A percentile compares a stretch with the other conserved stretches of the same genome.
Conservation (phyloP, 2,888 invertebrate species). For the Microctonus hyperodae region DNA sequence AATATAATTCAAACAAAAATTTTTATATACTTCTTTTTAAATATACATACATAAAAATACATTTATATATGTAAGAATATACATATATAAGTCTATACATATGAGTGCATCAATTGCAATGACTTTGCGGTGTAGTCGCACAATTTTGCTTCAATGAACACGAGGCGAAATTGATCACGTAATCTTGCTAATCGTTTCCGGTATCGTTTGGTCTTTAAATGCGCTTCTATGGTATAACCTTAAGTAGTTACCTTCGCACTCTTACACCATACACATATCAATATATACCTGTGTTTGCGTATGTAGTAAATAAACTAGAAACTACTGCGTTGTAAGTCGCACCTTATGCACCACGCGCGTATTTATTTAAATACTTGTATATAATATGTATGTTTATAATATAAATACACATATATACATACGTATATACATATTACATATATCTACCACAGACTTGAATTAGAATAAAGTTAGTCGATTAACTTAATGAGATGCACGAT, state of each 20-base stretch:
- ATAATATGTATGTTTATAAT: not conserved
- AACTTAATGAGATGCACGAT: constrained; percentile 4
- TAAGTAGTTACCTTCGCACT: constrained; percentile 12
- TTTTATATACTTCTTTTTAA: not conserved
- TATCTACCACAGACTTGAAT: not conserved
- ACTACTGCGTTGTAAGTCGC: constrained; percentile 29
- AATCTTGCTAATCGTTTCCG: constrained; percentile 60
- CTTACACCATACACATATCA: not conserved
- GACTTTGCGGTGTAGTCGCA: not conserved
- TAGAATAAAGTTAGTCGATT: constrained; percentile 10
- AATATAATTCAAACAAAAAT: not conserved
- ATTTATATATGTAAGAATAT: not conserved
- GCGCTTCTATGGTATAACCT: constrained; percentile 53
- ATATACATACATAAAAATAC: too few relatives aligned
- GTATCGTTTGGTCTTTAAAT: constrained; percentile 47
- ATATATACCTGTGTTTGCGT: not conserved
- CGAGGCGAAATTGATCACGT: constrained; percentile 54
- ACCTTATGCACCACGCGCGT: constrained; percentile 3
- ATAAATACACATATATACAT: too few relatives aligned
- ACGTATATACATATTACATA: too few relatives aligned
- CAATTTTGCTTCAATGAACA: constrained; percentile 46
- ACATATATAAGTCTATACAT: not conserved
- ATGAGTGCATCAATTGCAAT: constrained; percentile 8
- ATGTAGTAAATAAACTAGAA: constrained; percentile 29
- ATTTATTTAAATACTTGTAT: not conserved